Base-by-base conservation (phyloP, 2,797 vertebrate genomes). In the Danio jaintianensis region DNA sequence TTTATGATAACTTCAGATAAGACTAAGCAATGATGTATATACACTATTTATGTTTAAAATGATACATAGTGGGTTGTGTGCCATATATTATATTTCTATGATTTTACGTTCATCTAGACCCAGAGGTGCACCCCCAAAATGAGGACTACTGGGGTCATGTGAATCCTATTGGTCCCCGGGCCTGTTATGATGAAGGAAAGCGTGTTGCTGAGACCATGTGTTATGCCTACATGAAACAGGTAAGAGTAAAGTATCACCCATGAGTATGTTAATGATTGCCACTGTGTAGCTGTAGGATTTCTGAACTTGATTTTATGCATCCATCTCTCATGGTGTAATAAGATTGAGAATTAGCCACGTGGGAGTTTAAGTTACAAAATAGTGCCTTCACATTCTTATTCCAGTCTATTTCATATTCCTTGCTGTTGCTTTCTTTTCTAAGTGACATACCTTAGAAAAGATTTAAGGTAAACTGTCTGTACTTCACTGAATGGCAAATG, bases 151-250 rank as follows among this genome's bases (percentile, higher is more conserved):
- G 98, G 98, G 98, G 98, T 6, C 97, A 99, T 0, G 97, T 99
- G 74, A 99, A 99, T 88, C 98, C 98, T 0, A 98, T 99, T 10
- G 98, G 98, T 20, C 98, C 98, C 7, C 94, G 98, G 71, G 98
- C 98, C 1, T 99, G 98, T 89, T 99, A 99, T 1, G 98, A 99
- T 22, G 98, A 99, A 87, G 98, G 98, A 47, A 99, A 99, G 16
- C 94, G 97, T 0, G 98, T 99, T 3, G 98, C 98, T 0, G 98
- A 99, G 92, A 99, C 98, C 1, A 99, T 99, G 98, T 99, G 98
- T 87, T 99, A 99, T 6, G 97, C 98, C 75, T 99, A 99, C 90
- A 99, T 98, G 98, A 99, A 99, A 79, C 98, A 99, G 98, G 98
- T 99, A 93, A 70, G 71, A 13, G 47, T 64, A 5, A 55, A 36